phyloP scores from a whole-genome alignment of 2,113 vertebrate species.

The Laticauda laticaudata region DNA sequence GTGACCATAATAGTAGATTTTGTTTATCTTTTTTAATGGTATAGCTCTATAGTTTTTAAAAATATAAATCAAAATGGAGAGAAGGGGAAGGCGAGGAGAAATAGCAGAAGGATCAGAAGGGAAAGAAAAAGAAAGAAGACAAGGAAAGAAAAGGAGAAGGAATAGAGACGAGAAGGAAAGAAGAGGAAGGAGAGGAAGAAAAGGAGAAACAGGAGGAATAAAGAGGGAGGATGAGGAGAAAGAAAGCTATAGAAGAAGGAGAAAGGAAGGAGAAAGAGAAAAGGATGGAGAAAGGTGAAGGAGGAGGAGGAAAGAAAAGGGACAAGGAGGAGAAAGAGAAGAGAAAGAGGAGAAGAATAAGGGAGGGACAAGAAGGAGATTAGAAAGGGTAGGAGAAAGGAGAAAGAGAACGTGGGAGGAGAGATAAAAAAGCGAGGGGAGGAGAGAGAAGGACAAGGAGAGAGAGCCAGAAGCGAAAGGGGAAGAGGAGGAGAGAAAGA shows the following conservation, averaged over 20 bases:
- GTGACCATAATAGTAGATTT: not conserved
- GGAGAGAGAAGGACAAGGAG: not conserved
- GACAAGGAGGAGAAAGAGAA: not conserved
- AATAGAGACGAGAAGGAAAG: not conserved
- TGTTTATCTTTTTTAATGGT: not conserved
- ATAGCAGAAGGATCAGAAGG: no score
- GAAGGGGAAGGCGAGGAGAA: not conserved
- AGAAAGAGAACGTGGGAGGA: not conserved
- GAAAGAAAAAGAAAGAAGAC: no score
- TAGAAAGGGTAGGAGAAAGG: no score
- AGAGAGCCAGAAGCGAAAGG: no score
- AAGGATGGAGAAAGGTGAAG: no score
- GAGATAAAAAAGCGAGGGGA: no score
- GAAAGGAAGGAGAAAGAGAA: not conserved
- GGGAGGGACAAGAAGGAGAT: not conserved
- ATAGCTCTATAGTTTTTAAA: not conserved
- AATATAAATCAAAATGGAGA: not conserved
- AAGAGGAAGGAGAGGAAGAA: not conserved
- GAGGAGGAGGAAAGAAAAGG: no score
- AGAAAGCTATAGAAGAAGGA: no score
- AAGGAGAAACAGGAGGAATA: not conserved
- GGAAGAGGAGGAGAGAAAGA: no score
- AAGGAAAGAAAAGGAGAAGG: not conserved
- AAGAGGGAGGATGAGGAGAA: no score
- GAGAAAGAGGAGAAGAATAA: no score